Evolutionary conservation across 2,113 vertebrate genomes (phyloP), one percentile per base, ranked within the genome.

Genomic region (Smithornis capensis): DNA sequence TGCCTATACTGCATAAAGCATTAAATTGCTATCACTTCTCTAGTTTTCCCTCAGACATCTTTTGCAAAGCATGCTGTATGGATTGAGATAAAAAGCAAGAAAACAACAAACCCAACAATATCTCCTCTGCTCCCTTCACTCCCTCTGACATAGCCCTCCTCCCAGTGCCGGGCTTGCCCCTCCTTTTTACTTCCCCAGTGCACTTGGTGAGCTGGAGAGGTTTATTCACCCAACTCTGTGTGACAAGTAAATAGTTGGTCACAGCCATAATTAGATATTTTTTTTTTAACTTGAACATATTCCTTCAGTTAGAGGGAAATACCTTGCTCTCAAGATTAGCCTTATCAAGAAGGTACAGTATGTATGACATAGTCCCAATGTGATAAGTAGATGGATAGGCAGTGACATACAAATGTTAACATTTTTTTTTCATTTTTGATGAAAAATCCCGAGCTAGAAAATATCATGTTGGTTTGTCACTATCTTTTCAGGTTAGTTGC

Each of bases 401-500:
- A 89, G 56, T 73, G 62, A 37, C 47, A 59, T 74, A 47, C 31
- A 91, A 91, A 81, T 67, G 53, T 91, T 91, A 74, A 42, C 11
- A 2, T 59, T 53, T 78, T 29, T 7, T n/a, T 65, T 25, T 14
- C 24, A 7, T 73, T 86, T 90, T 77, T 71, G 28, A 56, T 47
- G 44, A 75, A 73, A 71, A 90, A 52, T 65, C 37, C 64, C 47
- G n/a, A 40, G 57, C 35, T 88, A 83, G 69, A 83, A 83, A 90
- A 82, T 56, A 86, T 33, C 33, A 4, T 47, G 44, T 91, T 27
- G 24, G 27, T 79, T 89, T 97, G 71, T 90, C 90, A 74, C 89
- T 91, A 63, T 82, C 76, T 93, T 92, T 81, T 96, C 84, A 91
- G 31, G 6, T 87, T 95, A 89, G 81, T 74, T 92, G 71, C 52